A percentile compares a stretch with the other conserved stretches of the same genome.
phyloP scores from a whole-genome alignment of 1,140 invertebrate species.

The Antheraea pernyi region DNA sequence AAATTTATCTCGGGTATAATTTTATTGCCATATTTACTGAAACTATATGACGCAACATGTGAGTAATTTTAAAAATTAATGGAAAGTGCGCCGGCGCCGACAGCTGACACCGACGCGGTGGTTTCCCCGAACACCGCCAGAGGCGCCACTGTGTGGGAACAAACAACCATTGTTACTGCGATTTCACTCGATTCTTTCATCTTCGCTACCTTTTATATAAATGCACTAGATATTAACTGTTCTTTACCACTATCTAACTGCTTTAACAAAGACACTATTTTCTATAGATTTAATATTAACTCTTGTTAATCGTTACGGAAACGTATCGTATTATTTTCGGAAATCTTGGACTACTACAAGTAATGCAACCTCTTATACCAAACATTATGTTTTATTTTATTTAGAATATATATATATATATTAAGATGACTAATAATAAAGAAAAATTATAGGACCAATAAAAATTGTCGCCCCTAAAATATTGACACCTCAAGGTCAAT shows the following conservation, averaged over 20 bases:
- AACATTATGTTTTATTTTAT: too few relatives aligned
- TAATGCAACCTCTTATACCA: too few relatives aligned
- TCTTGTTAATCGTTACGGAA: too few relatives aligned
- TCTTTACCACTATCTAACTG: not conserved
- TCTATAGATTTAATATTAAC: too few relatives aligned
- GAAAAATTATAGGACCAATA: too few relatives aligned
- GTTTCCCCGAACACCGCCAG: constrained; percentile 46
- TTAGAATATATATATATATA: too few relatives aligned
- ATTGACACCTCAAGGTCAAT: too few relatives aligned
- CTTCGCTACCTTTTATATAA: constrained; percentile 10
- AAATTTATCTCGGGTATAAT: not conserved
- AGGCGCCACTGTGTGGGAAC: constrained; percentile 58
- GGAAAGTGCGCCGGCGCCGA: constrained; percentile 35
- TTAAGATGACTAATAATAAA: too few relatives aligned
- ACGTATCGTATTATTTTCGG: too few relatives aligned
- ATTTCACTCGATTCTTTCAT: constrained; percentile 52
- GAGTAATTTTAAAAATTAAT: constrained; percentile 50
- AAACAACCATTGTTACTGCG: constrained; percentile 38
- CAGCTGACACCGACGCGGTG: constrained; percentile 30
- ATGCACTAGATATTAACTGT: constrained; percentile 2
- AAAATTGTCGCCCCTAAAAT: too few relatives aligned
- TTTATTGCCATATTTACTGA: not conserved
- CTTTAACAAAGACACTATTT: too few relatives aligned
- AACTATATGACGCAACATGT: constrained; percentile 32
- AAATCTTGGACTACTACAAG: too few relatives aligned